Base-by-base conservation (phyloP, 2,888 invertebrate genomes). In the Neocrepidodera transversa region DNA sequence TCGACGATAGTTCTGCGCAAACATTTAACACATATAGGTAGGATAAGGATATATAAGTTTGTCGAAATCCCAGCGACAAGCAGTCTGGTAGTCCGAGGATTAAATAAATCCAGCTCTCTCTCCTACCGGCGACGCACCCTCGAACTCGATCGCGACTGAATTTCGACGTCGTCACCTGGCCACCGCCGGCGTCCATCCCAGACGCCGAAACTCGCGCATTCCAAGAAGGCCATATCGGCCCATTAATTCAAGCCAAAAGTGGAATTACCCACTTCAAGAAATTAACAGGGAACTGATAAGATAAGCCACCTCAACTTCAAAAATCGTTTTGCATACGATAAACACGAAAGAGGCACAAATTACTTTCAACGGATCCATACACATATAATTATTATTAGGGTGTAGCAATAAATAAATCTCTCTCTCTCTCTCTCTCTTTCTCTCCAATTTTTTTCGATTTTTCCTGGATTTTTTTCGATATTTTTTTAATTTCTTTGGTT, bases 191-290 rank as follows among this genome's bases (percentile, higher is more conserved):
- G 49, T 49, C 36, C 47, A 13, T 50, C 50, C 50, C 50, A 50
- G 50, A 50, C 50, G 50, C 38, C 16, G 50, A 38, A 38, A 38
- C 38, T 38, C 50, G 36, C 50, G 50, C 50, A 50, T 50, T 50
- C 50, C 40, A 50, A 50, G 50, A 50, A 47, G 50, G 38, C 38
- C 38, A 16, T 14, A 16, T 28, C 50, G 35, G 7, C 18, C 49
- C 49, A 49, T 49, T 23, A 38, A 38, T 17, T 38, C 38, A 38
- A 38, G 38, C 16, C 38, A 38, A n/a, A n/a, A 38, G 38, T 17
- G 17, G 38, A 38, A 38, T 38, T 38, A 38, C 38, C 38, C 14
- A 11, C 38, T 38, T 38, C 38, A 16, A 2, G 17, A 38, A 38
- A 38, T 38, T 38, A 38, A 38, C 17, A 38, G 17, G 38, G 17